phyloP scores from a whole-genome alignment of 2,113 vertebrate species.

The Spheniscus mendiculus region DNA sequence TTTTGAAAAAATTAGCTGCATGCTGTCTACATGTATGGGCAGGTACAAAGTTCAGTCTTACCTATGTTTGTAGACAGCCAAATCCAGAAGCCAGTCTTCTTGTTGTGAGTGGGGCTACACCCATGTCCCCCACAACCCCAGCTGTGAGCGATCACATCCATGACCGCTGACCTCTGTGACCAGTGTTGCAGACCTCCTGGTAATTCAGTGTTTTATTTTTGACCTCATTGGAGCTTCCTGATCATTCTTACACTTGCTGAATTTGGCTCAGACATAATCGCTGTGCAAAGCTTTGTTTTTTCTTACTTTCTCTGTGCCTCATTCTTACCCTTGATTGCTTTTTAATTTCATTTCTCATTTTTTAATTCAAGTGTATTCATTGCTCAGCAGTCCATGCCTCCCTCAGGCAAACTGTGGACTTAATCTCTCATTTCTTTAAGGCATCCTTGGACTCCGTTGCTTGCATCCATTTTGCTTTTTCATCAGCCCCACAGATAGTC shows the following conservation, averaged over 20 bases:
- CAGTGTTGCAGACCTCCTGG: not conserved
- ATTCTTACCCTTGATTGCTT: constrained; percentile 18
- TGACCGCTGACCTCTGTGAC: not conserved
- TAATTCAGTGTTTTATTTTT: not conserved
- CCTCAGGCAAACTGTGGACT: not conserved
- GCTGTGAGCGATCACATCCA: not conserved
- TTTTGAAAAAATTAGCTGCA: not conserved
- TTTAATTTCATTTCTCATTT: constrained; percentile 15
- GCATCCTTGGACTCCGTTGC: not conserved
- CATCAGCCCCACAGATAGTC: not conserved
- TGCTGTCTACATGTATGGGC: fast-evolving
- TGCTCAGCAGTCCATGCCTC: constrained; percentile 2
- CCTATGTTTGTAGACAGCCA: not conserved
- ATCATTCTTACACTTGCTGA: not conserved
- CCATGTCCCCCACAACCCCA: not conserved
- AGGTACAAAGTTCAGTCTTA: not conserved
- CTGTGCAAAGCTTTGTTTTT: not conserved
- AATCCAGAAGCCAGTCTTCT: not conserved
- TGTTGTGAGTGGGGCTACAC: not conserved
- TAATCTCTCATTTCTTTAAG: constrained; percentile 4
- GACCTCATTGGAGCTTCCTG: not conserved
- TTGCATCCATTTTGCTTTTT: not conserved
- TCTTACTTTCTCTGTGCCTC: not conserved
- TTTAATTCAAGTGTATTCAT: constrained; percentile 40
- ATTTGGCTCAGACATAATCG: not conserved